phyloP scores from a whole-genome alignment of 1,140 invertebrate species.

The Polypedilum vanderplanki region DNA sequence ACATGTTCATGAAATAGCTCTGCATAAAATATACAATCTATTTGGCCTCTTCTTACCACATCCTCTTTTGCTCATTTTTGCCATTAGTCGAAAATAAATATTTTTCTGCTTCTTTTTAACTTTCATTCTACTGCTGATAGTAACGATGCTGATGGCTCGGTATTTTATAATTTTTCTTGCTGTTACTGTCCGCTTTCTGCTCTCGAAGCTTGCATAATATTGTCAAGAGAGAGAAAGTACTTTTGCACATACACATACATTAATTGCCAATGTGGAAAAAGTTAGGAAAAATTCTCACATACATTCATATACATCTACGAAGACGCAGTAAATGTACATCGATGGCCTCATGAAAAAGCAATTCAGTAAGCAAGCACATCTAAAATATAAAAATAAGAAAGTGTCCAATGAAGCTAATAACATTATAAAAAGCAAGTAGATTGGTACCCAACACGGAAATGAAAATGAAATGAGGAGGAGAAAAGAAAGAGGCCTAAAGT shows the following conservation, averaged over 20 bases:
- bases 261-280: neutral
- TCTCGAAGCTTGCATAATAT: neutral
- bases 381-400: neutral
- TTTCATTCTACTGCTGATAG: neutral
- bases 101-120: neutral
- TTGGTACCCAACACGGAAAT: neutral
- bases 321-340: neutral
- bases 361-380: neutral
- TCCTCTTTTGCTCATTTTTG: neutral
- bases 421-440: neutral
- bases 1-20: neutral
- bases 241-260: neutral
- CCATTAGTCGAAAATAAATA: neutral
- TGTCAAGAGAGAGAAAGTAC: neutral
- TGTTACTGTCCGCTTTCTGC: neutral
- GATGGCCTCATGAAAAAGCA: neutral
- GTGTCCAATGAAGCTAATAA: conserved; percentile 17
- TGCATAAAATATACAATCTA: neutral
- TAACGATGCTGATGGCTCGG: neutral
- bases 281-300: neutral
- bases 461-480: neutral
- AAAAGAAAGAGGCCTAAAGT: neutral
- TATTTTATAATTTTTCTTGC: neutral
- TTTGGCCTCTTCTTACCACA: neutral
- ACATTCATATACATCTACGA: no score